Evolutionary conservation across 1,140 invertebrate genomes (phyloP), one percentile per base, ranked within the genome.

Genomic region (Aphelenchoides fujianensis): DNA sequence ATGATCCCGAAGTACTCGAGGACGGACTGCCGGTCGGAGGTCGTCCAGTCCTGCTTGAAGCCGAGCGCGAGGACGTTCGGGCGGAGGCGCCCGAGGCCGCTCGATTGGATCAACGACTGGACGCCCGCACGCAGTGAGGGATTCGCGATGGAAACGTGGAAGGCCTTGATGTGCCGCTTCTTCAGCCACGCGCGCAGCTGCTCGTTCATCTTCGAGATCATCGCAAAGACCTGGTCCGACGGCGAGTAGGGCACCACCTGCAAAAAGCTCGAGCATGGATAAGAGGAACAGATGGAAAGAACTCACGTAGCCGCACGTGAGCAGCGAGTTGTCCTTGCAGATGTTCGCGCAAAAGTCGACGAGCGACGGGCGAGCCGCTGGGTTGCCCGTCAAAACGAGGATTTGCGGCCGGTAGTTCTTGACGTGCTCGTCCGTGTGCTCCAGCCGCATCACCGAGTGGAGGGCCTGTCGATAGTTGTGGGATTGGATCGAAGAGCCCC

Each of bases 401-500:
- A 97, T 90, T 85, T 92, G 91, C 0, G 94, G 95, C 71, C 86
- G 76, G 66, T 68, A 97, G 86, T 96, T 97, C 87, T 97, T 97
- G 0, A 97, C 92, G 82, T 97, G 94, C 67, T 96, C 93, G 74
- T 93, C 91, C 3, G 94, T 90, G 53, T 89, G 88, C 73, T 92
- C 91, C 53, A 97, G 86, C 79, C 93, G 91, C 74, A 94, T 90
- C 1, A 93, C 90, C 1, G 91, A 89, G 55, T 90, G 89, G 19
- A 97, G 85, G 0, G 94, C 93, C 79, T 90, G 92, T 82, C 92
- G 93, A 85, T 96, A 97, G 0, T 91, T 92, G 86, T 95, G 93
- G n/a, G 94, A 94, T 85, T 97, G 93, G 0, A 92, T 94, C 1
- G 92, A 94, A 0, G 93, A 95, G 0, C 94, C 94, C 94, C 94